Evolutionary conservation across 2,797 vertebrate genomes (phyloP).

Genomic region (Hephaestus fuliginosus): DNA sequence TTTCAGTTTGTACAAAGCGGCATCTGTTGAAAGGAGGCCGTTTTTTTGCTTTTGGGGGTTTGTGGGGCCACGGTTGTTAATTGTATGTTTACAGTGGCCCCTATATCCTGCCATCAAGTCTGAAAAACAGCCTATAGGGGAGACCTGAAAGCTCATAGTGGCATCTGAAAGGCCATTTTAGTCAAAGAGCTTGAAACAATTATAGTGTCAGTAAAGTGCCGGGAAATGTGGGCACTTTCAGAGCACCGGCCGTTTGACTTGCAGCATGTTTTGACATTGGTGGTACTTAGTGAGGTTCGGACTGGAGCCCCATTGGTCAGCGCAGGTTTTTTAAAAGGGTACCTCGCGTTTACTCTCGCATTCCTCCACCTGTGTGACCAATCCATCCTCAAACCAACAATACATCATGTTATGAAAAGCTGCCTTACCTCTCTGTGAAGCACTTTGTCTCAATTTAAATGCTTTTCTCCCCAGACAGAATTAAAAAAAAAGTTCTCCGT

Average conservation of each 20-base stretch:
- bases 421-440: neutral
- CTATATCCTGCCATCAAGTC: conserved; percentile 73
- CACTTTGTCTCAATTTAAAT: neutral
- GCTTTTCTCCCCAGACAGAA: neutral
- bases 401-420: neutral
- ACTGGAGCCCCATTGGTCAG: conserved; percentile 18
- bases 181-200: conserved; percentile 68
- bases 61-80: conserved; percentile 70
- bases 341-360: neutral
- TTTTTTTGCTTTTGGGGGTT: conserved; percentile 49
- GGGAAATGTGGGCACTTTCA: conserved; percentile 41
- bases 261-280: conserved; percentile 56
- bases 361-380: neutral
- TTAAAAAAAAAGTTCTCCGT: conserved; percentile 4
- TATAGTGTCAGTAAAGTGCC: conserved; percentile 51
- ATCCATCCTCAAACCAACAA: neutral
- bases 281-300: conserved; percentile 26
- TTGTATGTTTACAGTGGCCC: conserved; percentile 80
- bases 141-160: conserved; percentile 56
- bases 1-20: conserved; percentile 61
- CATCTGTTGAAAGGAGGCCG: conserved; percentile 66
- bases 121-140: conserved; percentile 57
- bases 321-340: neutral
- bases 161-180: conserved; percentile 54
- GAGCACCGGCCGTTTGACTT: conserved; percentile 35